These are phyloP conservation scores for Ia io DNA, from an alignment of 2,113 vertebrate species.

Conservation along the genomic window DNA sequence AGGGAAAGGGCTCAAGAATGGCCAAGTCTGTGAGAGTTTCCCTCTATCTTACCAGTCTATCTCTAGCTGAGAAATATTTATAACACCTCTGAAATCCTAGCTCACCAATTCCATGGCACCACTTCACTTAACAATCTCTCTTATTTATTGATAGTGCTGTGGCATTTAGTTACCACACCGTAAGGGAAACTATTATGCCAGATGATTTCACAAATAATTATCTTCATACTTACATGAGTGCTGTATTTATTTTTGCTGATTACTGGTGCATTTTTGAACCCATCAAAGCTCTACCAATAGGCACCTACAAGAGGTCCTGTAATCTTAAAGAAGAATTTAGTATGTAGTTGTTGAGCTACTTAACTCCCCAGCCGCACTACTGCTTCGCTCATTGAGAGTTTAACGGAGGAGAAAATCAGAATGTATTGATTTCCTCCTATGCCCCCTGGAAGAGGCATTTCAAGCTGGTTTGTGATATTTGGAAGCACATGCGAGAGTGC, in stretches of 20 bases:
- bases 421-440: conserved; percentile 68
- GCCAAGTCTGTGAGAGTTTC: background rate
- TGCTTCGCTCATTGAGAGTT: conserved; percentile 66
- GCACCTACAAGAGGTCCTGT: conserved; percentile 38
- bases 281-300: conserved; percentile 47
- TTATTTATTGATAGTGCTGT: conserved; percentile 53
- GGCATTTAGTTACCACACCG: conserved; percentile 28
- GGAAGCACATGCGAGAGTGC: background rate
- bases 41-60: background rate
- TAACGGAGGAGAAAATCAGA: conserved; percentile 77
- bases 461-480: conserved; percentile 46
- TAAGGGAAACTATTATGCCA: conserved; percentile 35
- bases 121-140: conserved; percentile 41
- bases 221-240: conserved; percentile 39
- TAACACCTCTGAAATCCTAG: background rate
- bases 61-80: background rate
- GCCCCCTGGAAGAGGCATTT: conserved; percentile 36
- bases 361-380: conserved; percentile 44
- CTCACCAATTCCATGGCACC: background rate
- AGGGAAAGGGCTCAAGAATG: background rate
- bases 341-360: conserved; percentile 51
- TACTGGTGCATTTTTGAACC: conserved; percentile 34
- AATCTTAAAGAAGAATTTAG: conserved; percentile 55
- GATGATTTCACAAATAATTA: conserved; percentile 63
- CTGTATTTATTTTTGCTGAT: conserved; percentile 66